Evolutionary conservation across 2,797 vertebrate genomes (phyloP), one percentile per base, ranked within the genome.

Genomic region (Anisognathus igniventris): DNA sequence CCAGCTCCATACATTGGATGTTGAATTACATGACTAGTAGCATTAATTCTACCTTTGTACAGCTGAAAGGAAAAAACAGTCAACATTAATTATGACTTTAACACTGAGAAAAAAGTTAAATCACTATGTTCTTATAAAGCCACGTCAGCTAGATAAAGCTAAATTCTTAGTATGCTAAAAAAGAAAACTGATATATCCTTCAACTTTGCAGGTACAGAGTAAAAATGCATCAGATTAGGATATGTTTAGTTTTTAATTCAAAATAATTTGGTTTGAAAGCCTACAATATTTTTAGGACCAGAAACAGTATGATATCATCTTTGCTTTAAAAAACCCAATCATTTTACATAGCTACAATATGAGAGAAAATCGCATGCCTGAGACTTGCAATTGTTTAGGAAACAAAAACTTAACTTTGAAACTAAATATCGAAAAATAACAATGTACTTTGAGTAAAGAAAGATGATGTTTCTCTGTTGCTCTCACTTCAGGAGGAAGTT

Each of bases 1-100:
- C 99, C 99, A 37, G 99, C 99, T 96, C 99, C 99, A 22, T 99
- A 99, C 99, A 99, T 99, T 79, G 99, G 99, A 97, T 99, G 99
- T 92, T 99, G 99, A 97, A 99, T 99, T 96, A 99, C 98, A 45
- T 99, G 99, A 97, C 99, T 99, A 78, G 99, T 99, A 85, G 99
- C 99, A 96, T 99, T 99, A 96, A 99, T 99, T 97, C 99, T 99
- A 88, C 99, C 99, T 98, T 99, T 99, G 96, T 99, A 99, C 13
- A 99, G 96, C 99, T 99, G 96, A 65, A 97, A 97, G 66, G 58
- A 23, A 94, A 94, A 88, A 82, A 70, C 31, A 80, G 31, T 19
- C 47, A 90, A 71, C 72, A 54, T 62, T 78, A 70, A 76, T 65
- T 44, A 76, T 4, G 7, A 57, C 40, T 82, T 74, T 31, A 88